phyloP scores from a whole-genome alignment of 2,113 vertebrate genomes.

The Sebastes fasciatus region DNA sequence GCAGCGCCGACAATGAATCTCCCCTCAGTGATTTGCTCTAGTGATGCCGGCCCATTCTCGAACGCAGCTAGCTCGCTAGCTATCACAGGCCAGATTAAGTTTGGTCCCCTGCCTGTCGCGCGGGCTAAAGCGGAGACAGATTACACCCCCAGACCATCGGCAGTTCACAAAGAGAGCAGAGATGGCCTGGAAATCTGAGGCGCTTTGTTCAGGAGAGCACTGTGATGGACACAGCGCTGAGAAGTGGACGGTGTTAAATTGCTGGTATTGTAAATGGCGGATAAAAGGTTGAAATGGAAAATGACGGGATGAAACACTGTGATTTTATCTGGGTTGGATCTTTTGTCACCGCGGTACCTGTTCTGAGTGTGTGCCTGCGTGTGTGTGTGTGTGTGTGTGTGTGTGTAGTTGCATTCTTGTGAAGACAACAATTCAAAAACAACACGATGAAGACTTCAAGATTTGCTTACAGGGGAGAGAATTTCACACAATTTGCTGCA shows the following conservation, averaged over 20 bases:
- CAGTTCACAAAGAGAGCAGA: neutral
- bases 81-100: constrained; percentile 27
- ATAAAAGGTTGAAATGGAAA: constrained; percentile 6
- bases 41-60: constrained; percentile 9
- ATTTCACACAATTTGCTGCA: neutral
- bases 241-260: neutral
- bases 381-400: neutral
- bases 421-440: neutral
- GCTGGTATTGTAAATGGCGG: neutral
- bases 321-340: neutral
- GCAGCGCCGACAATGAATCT: constrained; percentile 38
- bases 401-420: neutral
- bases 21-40: constrained; percentile 30
- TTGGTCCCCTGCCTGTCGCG: neutral
- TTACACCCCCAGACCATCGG: constrained; percentile 14
- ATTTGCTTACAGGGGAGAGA: neutral
- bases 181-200: neutral
- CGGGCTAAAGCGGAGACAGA: constrained; percentile 18
- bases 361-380: neutral
- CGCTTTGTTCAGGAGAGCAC: neutral
- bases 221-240: neutral
- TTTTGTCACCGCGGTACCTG: neutral
- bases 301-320: neutral
- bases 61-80: constrained; percentile 3
- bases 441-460: neutral